These are phyloP conservation scores for Pangasius macronema DNA, from an alignment of 2,797 vertebrate genomes.

Conservation along the genomic window DNA sequence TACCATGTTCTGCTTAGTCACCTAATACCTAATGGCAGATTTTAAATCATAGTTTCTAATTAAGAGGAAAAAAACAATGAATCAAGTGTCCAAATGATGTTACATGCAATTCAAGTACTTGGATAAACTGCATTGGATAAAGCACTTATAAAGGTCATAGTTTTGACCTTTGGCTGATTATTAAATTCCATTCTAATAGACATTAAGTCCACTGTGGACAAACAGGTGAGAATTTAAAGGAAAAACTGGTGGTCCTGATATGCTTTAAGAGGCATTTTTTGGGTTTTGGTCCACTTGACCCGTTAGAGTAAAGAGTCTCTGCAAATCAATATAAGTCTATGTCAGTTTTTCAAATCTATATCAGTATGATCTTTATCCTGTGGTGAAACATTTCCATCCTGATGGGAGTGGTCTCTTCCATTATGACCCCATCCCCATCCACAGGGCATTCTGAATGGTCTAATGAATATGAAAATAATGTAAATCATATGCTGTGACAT, in stretches of 20 bases:
- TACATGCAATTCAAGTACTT: background rate
- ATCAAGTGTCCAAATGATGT: background rate
- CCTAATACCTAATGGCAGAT: background rate
- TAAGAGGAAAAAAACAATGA: background rate
- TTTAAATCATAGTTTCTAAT: background rate
- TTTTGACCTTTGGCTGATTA: background rate
- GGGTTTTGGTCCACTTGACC: background rate
- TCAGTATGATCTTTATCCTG: background rate
- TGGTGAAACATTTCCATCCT: background rate
- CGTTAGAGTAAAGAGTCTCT: background rate
- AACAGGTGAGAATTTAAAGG: background rate
- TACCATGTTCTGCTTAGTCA: background rate
- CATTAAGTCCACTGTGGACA: background rate
- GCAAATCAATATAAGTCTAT: background rate
- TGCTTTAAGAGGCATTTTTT: background rate
- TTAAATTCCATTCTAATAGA: background rate
- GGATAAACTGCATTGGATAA: background rate
- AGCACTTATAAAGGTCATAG: background rate
- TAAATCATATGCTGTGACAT: background rate
- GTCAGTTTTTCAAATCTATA: background rate
- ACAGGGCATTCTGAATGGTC: background rate
- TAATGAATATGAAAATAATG: background rate
- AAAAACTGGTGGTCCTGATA: background rate
- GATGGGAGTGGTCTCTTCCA: background rate
- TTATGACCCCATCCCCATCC: background rate